phyloP scores from a whole-genome alignment of 1,140 invertebrate species.

The Caerostris darwini region DNA sequence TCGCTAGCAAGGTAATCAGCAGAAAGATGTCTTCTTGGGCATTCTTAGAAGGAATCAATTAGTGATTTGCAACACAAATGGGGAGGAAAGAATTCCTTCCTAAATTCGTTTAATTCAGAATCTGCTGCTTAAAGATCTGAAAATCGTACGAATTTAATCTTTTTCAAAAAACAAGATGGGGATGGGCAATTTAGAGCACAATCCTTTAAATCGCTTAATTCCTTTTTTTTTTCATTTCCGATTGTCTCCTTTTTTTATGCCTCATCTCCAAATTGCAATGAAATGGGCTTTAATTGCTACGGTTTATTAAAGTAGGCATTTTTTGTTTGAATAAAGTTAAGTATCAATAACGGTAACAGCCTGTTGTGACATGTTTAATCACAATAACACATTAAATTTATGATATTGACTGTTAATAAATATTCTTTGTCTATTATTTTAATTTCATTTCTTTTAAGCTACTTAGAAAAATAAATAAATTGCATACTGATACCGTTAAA shows the following conservation, averaged over 20 bases:
- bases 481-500: too few relatives aligned
- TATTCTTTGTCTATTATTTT: too few relatives aligned
- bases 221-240: background rate
- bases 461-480: too few relatives aligned
- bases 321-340: too few relatives aligned
- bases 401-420: too few relatives aligned
- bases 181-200: background rate
- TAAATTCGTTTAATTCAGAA: constrained; percentile 22
- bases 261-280: background rate
- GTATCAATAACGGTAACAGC: too few relatives aligned
- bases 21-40: constrained; percentile 4
- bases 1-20: background rate
- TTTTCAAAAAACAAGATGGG: background rate
- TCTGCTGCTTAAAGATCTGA: background rate
- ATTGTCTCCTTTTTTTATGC: background rate
- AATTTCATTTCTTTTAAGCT: too few relatives aligned
- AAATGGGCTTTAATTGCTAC: too few relatives aligned
- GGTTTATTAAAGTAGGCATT: too few relatives aligned
- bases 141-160: background rate
- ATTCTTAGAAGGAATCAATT: background rate
- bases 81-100: background rate
- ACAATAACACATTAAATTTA: too few relatives aligned
- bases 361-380: too few relatives aligned
- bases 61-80: constrained; percentile 3
- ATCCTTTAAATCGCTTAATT: constrained; percentile 24